Base-by-base conservation (phyloP, 2,113 vertebrate species). In the Lota lota region DNA sequence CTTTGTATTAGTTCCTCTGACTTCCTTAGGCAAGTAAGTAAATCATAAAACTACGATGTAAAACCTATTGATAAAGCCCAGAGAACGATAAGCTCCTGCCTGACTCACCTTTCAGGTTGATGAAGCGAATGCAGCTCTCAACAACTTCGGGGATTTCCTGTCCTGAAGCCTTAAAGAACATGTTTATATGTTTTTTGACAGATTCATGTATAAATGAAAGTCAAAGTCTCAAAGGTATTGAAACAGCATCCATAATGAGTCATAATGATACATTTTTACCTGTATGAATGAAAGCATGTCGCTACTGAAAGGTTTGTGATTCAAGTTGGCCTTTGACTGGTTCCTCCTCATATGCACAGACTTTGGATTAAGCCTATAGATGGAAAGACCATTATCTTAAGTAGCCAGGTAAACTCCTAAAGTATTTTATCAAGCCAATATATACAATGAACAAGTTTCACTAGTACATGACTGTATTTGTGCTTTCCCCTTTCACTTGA, bases 121-220 rank as follows among this genome's bases (percentile, higher is more conserved):
- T 96, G 69, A 92, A 96, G 19, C 92, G 90, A 74, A 96, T 84
- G 66, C 95, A 96, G 64, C 94, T 95, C 84, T 94, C 89, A 68
- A 95, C 93, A 69, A 96, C 92, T 10, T 87, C 19, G 22, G 92
- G 93, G 75, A 93, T 88, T 36, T 82, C 83, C 68, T 93, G 91
- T 66, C 89, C 89, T 5, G 91, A 91, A 6, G 79, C 90, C 90
- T 92, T 67, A 51, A 53, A 20, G 47, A 61, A 61, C 12, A 22
- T 10, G 14, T 14, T 54, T 57, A 12, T 20, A 59, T 59, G 21
- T 20, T 59, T 59, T 59, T 59, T 6, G 19, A 20, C 57, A 19
- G 57, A 22, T 59, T 59, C n/a, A n/a, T 22, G n/a, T 50, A 63
- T 3, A 1, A 63, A 73, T 61, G 0, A 60, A 20, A 68, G 8